Evolutionary conservation across 35 echinoderm and acorn worm species (phyloP), one percentile per base, ranked within the genome.

Genomic region (Ophiothrix spiculata): DNA sequence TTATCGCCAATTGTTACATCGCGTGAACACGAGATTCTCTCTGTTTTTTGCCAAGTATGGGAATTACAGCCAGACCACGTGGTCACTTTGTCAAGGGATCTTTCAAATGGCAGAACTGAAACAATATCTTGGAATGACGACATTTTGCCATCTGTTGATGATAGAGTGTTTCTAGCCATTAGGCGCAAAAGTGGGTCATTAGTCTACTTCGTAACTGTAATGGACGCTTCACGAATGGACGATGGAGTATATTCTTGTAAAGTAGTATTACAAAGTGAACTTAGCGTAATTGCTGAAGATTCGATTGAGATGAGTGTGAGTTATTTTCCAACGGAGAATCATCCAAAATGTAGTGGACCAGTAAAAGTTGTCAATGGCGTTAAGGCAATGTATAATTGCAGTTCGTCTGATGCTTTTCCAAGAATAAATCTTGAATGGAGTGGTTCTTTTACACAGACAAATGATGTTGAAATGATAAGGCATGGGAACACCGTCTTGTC

Each of bases 141-240:
- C 29, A 69, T 69, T 69, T 69, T 69, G 25, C 60, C 60, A 69
- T 69, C 60, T 15, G 60, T 69, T 69, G 60, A 69, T n/a, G 60
- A 69, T 4, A 10, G 60, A 25, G 23, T 69, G 3, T 69, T 69
- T 69, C 60, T 69, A 2, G 60, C 60, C 29, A n/a, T 25, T 12
- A 10, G 60, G 29, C 4, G 60, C 4, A 6, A 69, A 69, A 28
- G 29, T 25, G 60, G 60, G 29, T 12, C 60, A 25, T 69, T 69
- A 2, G 25, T 69, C 1, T 69, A 69, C 29, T 69, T 69, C 23
- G 3, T 69, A n/a, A 69, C 60, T 15, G 29, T 69, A 6, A 69
- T n/a, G 60, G 60, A 10, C 4, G 60, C 29, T 4, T 15, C 60
- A 69, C 17, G 60, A n/a, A n/a, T 25, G 3, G 60, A 69, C 60